phyloP scores from a whole-genome alignment of 2,113 vertebrate genomes.

The Salvelinus alpinus region DNA sequence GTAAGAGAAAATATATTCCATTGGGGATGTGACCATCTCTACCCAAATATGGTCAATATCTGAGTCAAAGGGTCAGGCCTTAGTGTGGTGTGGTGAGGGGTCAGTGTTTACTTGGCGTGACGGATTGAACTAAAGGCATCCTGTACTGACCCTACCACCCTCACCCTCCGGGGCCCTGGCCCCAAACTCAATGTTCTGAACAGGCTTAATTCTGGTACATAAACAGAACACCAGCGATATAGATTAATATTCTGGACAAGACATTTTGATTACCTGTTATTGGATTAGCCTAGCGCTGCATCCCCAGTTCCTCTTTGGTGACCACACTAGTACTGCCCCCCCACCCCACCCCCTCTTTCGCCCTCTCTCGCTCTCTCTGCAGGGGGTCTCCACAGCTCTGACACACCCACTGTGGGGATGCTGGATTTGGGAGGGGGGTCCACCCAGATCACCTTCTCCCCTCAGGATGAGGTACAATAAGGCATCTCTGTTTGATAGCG shows the following conservation, averaged over 20 bases:
- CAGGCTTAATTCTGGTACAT: slow-evolving; percentile 1
- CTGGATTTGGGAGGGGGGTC: slow-evolving; percentile 94
- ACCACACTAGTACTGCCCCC: not conserved
- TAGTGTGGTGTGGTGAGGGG: not conserved
- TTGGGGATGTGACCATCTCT: not conserved
- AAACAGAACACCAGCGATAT: not conserved
- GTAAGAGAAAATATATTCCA: not conserved
- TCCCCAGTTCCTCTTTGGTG: not conserved
- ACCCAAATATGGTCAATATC: not conserved
- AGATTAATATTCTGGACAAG: slow-evolving; percentile 44
- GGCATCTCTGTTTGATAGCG: not conserved
- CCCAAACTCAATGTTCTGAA: not conserved
- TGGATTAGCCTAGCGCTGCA: slow-evolving; percentile 33
- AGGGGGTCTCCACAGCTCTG: slow-evolving; percentile 78
- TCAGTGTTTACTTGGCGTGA: not conserved
- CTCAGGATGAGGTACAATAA: slow-evolving; percentile 79
- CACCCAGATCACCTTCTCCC: slow-evolving; percentile 94
- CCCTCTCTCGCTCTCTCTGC: not conserved
- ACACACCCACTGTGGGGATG: slow-evolving; percentile 82
- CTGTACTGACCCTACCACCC: not conserved
- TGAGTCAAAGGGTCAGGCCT: not conserved
- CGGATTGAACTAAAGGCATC: not conserved
- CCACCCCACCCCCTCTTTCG: not conserved
- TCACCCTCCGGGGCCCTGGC: not conserved
- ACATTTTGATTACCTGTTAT: slow-evolving; percentile 53